A percentile compares a stretch with the other conserved stretches of the same genome.
Conservation (phyloP, 2,113 vertebrate genomes). For the Gobius niger region DNA sequence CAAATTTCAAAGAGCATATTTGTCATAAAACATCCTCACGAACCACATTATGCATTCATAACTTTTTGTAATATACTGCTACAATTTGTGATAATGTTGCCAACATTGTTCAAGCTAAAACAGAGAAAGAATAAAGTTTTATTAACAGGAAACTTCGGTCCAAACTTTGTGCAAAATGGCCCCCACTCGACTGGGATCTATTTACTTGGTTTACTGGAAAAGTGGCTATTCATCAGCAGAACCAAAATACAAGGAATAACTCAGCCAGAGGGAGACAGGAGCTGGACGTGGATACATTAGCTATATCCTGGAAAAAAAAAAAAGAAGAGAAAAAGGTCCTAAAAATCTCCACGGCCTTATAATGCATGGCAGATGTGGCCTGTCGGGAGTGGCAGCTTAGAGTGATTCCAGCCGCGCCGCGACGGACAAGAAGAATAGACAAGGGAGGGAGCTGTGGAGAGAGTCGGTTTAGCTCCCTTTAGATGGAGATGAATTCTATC, state of each 20-base stretch:
- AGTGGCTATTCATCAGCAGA: constrained; percentile 14
- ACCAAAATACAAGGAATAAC: constrained; percentile 19
- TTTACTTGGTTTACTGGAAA: constrained; percentile 24
- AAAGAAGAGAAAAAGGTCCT: constrained; percentile 9
- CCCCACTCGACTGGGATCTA: constrained; percentile 4
- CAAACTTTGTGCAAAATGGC: constrained; percentile 8
- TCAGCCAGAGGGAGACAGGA: constrained; percentile 16
- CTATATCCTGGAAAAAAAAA: constrained; percentile 15
- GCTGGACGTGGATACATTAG: constrained; percentile 25
- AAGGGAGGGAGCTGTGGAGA: constrained; percentile 21
- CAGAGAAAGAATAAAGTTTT: background rate
- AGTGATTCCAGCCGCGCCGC: constrained; percentile 36
- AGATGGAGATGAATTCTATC: constrained; percentile 39
- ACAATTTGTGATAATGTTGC: constrained; percentile 2
- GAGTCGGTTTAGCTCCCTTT: constrained; percentile 28
- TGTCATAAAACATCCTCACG: too few species aligned
- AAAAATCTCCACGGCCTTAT: constrained; percentile 36
- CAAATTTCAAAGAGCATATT: too few species aligned
- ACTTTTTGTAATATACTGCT: background rate
- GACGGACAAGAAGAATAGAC: constrained; percentile 4
- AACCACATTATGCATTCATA: background rate
- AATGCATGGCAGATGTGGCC: constrained; percentile 44
- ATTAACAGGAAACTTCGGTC: constrained; percentile 6
- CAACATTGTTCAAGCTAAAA: constrained; percentile 7
- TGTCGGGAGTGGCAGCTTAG: constrained; percentile 43